Evolutionary conservation across 1,140 invertebrate species (phyloP).

Genomic region (Panagrolaimus sp.): DNA sequence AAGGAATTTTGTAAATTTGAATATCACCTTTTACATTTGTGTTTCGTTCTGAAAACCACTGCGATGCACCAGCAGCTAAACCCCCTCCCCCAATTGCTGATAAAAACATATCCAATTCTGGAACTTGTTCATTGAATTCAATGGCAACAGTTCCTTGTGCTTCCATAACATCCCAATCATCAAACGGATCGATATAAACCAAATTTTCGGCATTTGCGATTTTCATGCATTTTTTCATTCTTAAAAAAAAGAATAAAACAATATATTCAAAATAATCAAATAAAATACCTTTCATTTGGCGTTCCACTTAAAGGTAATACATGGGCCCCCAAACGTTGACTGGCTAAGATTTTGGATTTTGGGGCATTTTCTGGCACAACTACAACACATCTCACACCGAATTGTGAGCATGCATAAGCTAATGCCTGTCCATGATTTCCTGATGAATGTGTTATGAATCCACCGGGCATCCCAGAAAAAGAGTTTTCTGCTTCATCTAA

Average conservation of each 20-base stretch:
- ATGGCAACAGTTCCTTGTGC: conserved; percentile 60
- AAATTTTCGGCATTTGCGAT: conserved; percentile 47
- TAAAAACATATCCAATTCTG: conserved; percentile 17
- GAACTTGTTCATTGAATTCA: conserved; percentile 44
- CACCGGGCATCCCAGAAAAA: not conserved
- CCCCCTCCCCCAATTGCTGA: conserved; percentile 15
- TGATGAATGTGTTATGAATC: conserved; percentile 62
- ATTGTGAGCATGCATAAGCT: conserved; percentile 59
- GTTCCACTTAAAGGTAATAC: not conserved
- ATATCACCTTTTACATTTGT: not conserved
- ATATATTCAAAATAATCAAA: no score
- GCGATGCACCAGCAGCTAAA: not conserved
- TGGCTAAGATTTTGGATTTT: not conserved
- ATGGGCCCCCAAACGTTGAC: conserved; percentile 1
- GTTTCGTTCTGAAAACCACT: not conserved
- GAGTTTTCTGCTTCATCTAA: conserved; percentile 15
- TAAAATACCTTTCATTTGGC: not conserved
- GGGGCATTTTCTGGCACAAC: conserved; percentile 22
- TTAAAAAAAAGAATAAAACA: not conserved
- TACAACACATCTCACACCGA: conserved; percentile 60
- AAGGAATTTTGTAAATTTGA: no score
- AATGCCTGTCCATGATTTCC: conserved; percentile 63
- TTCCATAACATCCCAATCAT: conserved; percentile 62
- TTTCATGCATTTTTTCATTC: conserved; percentile 38
- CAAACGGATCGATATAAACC: conserved; percentile 60